Base-by-base conservation (phyloP, 2,888 invertebrate genomes). In the Spialia ferax region DNA sequence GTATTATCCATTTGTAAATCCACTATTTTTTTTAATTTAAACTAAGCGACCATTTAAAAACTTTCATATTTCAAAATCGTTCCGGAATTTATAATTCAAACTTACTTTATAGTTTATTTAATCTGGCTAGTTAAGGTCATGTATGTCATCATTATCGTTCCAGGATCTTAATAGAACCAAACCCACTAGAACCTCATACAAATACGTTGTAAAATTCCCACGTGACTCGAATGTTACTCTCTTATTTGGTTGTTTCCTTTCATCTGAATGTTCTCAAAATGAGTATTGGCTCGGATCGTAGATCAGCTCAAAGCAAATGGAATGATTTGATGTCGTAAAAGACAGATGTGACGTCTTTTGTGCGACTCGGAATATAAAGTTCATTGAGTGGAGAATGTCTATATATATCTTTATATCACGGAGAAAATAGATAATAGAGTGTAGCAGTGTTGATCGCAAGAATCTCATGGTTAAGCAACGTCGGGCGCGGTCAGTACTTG, bases 401-500 rank as follows among this genome's bases (percentile, higher is more conserved):
- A n/a, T n/a, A n/a, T n/a, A n/a, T n/a, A n/a, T n/a, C n/a, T n/a
- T n/a, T n/a, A n/a, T n/a, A n/a, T n/a, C n/a, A n/a, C n/a, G n/a
- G n/a, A n/a, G n/a, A n/a, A n/a, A n/a, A n/a, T n/a, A n/a, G n/a
- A n/a, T n/a, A n/a, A n/a, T n/a, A n/a, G n/a, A n/a, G n/a, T n/a
- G n/a, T n/a, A n/a, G n/a, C n/a, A n/a, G n/a, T n/a, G n/a, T n/a
- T n/a, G n/a, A n/a, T n/a, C n/a, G n/a, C n/a, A n/a, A n/a, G n/a
- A n/a, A n/a, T n/a, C n/a, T n/a, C n/a, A n/a, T n/a, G n/a, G n/a
- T 80, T 79, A 82, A 82, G 80, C 79, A 81, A 79, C 70, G 73
- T 73, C 74, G 77, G 74, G 74, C 76, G 76, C 71, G 75, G 73
- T 75, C 75, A 75, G 77, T 77, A 77, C 75, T 76, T 77, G 75